These are phyloP conservation scores for Pseudomyrmex sp. DNA, from an alignment of 1,140 invertebrate genomes.

Conservation along the genomic window DNA sequence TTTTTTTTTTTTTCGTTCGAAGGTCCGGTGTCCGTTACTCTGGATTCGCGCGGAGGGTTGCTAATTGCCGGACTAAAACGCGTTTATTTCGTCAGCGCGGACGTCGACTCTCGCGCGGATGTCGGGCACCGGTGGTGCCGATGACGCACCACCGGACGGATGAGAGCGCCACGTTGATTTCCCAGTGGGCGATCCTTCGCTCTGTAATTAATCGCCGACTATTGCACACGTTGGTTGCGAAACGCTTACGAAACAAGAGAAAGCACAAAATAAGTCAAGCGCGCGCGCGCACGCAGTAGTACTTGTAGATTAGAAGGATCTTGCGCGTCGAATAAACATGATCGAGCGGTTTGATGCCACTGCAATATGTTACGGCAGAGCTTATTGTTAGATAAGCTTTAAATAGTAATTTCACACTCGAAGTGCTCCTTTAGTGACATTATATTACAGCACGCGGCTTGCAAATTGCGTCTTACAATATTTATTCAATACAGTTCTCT, in stretches of 20 bases:
- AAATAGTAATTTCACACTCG: too few species aligned
- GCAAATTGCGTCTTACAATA: too few species aligned
- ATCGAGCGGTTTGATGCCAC: neutral
- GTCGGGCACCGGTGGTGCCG: constrained; percentile 11
- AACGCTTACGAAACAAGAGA: neutral
- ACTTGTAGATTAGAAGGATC: constrained; percentile 32
- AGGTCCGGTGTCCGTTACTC: constrained; percentile 24
- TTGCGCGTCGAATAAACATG: constrained; percentile 29
- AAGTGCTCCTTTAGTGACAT: too few species aligned
- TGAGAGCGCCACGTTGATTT: constrained; percentile 61
- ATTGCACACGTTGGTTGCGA: neutral
- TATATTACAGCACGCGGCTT: too few species aligned
- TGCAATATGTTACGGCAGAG: too few species aligned
- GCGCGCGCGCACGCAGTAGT: neutral
- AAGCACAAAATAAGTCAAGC: constrained; percentile 41
- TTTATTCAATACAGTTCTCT: too few species aligned
- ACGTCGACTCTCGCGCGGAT: constrained; percentile 1
- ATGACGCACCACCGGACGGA: constrained; percentile 35
- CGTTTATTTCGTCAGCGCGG: constrained; percentile 28
- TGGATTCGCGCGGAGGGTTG: neutral
- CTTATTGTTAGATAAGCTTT: too few species aligned
- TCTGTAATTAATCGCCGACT: constrained; percentile 61
- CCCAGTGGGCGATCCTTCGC: constrained; percentile 65
- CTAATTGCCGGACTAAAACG: constrained; percentile 68
- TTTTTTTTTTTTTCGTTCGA: neutral